A percentile compares a stretch with the other conserved stretches of the same genome.
Conservation (phyloP, 1,140 invertebrate species). For the Chionoecetes opilio region DNA sequence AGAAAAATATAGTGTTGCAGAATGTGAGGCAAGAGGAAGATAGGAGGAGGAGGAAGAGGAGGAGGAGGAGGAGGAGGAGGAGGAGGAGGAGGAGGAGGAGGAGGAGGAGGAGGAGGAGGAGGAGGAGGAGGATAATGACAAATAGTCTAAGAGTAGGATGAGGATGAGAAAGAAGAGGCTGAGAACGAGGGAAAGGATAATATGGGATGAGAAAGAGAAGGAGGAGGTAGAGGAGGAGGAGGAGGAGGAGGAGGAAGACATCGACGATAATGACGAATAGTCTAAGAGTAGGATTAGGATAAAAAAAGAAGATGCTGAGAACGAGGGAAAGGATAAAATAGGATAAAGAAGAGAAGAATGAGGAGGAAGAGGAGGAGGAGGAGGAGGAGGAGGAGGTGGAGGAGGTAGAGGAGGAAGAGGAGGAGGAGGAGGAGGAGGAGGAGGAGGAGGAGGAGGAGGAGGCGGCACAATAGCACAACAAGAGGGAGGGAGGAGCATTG, state of each 20-base stretch:
- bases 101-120: background rate
- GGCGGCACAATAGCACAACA: background rate
- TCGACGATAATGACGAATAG: too few relatives aligned
- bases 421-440: slow-evolving; percentile 34
- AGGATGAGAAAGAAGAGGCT: background rate
- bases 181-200: background rate
- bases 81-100: background rate
- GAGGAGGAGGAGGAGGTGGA: background rate
- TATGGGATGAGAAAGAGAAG: background rate
- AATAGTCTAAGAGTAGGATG: background rate
- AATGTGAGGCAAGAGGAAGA: background rate
- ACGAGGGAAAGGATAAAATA: background rate
- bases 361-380: background rate
- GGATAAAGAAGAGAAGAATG: too few relatives aligned
- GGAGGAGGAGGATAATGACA: background rate
- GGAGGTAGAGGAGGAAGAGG: background rate
- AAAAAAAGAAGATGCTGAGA: background rate
- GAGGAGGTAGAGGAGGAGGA: slow-evolving; percentile 38
- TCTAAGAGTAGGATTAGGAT: too few relatives aligned
- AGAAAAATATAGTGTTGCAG: background rate
- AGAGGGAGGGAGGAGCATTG: slow-evolving; percentile 54
- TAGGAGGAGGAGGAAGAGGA: background rate
- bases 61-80: background rate
- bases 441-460: slow-evolving; percentile 36
- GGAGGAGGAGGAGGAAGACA: too few relatives aligned